Conservation (phyloP, 2,888 invertebrate species). For the Seira ritae region DNA sequence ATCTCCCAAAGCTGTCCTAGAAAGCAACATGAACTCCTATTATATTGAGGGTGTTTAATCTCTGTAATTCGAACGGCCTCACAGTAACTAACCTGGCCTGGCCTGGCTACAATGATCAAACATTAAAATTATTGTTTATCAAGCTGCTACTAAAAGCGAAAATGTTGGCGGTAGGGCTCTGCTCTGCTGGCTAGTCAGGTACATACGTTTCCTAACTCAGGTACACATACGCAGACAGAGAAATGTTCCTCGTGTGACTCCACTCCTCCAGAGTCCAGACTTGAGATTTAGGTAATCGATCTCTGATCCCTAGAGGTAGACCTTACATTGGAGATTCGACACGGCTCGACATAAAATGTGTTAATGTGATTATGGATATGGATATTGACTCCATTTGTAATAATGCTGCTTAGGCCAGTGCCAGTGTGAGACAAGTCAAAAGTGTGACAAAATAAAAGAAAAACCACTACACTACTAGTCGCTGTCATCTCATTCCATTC, state of each 20-base stretch:
- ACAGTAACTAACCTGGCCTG: neutral
- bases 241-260: neutral
- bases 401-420: no score
- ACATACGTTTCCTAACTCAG: no score
- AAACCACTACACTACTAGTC: no score
- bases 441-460: neutral
- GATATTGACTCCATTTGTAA: neutral
- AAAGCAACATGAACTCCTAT: constrained; percentile 19
- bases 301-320: neutral
- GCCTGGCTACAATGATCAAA: neutral
- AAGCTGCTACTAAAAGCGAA: constrained; percentile 8
- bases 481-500: neutral
- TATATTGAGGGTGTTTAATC: constrained; percentile 17
- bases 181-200: no score
- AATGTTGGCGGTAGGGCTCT: constrained; percentile 17
- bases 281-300: no score
- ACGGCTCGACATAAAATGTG: no score
- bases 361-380: neutral
- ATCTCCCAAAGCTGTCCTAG: constrained; percentile 11
- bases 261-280: neutral
- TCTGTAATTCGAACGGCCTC: constrained; percentile 16
- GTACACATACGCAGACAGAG: neutral
- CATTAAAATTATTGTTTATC: neutral
- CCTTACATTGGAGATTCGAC: neutral
- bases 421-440: neutral